Evolutionary conservation across 2,113 vertebrate genomes (phyloP).

Genomic region (Ammodramus savannarum): DNA sequence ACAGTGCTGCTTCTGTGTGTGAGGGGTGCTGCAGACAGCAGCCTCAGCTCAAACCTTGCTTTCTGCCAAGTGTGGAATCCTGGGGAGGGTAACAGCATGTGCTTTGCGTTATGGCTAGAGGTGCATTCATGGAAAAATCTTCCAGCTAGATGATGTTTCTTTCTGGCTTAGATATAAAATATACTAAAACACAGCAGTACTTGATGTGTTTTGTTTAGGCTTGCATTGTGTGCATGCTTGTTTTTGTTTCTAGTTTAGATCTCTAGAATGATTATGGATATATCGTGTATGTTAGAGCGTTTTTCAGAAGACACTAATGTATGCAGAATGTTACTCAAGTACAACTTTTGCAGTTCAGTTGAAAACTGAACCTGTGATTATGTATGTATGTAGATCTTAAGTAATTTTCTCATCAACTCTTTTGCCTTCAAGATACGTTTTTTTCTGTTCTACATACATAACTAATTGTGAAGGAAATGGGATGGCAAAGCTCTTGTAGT

Average conservation of each 20-base stretch:
- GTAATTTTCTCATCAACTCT: not conserved
- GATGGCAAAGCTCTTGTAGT: not conserved
- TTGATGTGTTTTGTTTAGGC: not conserved
- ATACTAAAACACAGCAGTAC: not conserved
- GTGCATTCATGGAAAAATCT: conserved; percentile 74
- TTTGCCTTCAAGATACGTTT: not conserved
- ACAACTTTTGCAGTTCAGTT: not conserved
- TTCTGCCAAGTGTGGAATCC: conserved; percentile 76
- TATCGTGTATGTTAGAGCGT: not conserved
- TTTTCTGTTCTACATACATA: fast-evolving
- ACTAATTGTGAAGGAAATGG: not conserved
- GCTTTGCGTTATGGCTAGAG: conserved; percentile 79
- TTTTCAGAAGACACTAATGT: not conserved
- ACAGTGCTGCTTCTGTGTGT: not conserved
- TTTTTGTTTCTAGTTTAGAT: not conserved
- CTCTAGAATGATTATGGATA: not conserved
- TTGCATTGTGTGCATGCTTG: not conserved
- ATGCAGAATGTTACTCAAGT: not conserved
- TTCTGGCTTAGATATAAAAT: not conserved
- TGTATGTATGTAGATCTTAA: not conserved
- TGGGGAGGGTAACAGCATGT: conserved; percentile 77
- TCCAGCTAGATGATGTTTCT: conserved; percentile 30
- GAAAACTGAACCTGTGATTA: not conserved
- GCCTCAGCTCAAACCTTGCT: conserved; percentile 58
- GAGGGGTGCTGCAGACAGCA: conserved; percentile 60